Evolutionary conservation across 2,113 vertebrate genomes (phyloP).

Genomic region (Tricholaema leucomelas): DNA sequence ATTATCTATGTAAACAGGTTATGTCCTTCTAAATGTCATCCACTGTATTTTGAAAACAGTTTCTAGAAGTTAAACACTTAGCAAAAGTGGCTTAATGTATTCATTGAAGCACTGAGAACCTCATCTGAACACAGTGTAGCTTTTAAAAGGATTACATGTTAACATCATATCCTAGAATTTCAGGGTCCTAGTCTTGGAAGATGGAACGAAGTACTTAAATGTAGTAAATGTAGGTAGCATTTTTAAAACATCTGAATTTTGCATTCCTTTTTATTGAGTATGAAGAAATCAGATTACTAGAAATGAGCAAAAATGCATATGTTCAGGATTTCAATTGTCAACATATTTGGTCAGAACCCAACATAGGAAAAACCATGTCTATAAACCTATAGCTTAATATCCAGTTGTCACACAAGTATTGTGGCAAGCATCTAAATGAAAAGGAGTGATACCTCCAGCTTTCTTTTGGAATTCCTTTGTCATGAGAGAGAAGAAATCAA

Average conservation of each 20-base stretch:
- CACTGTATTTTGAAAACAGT: background rate
- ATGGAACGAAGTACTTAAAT: background rate
- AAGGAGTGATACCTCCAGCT: background rate
- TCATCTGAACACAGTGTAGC: background rate
- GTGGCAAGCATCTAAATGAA: background rate
- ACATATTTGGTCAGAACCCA: background rate
- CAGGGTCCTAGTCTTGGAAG: background rate
- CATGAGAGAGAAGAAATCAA: background rate
- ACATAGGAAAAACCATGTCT: fast-evolving
- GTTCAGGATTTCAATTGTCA: background rate
- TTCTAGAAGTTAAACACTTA: background rate
- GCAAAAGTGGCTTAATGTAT: background rate
- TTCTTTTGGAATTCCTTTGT: background rate
- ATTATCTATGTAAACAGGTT: background rate
- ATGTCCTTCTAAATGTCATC: background rate
- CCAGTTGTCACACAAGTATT: background rate
- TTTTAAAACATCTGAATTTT: background rate
- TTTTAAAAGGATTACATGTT: background rate
- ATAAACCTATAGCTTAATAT: background rate
- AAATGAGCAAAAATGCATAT: background rate
- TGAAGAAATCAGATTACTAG: background rate
- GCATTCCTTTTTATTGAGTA: background rate
- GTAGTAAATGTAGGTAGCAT: background rate
- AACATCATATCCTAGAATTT: background rate
- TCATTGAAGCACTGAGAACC: background rate